Base-by-base conservation (phyloP, 2,888 invertebrate species). In the Rhamphomyia laevipes region DNA sequence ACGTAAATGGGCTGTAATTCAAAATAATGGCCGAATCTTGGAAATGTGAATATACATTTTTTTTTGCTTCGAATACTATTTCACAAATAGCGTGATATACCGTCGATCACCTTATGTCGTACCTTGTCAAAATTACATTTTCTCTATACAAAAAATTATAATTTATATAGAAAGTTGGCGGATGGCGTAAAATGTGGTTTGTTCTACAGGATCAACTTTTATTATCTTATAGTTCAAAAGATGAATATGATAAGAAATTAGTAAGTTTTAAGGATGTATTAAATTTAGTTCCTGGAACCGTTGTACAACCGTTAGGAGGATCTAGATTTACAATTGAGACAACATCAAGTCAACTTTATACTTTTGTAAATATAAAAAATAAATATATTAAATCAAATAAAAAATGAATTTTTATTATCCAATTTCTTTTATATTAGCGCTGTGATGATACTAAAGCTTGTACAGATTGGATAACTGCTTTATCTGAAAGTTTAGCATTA, bases 101-200 rank as follows among this genome's bases (percentile, higher is more conserved):
- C 21, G 47, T 37, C 15, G 15, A 21, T 38, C 38, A 38, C 21
- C 37, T 41, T 30, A 18, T 31, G 15, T 16, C 18, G 15, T 21
- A 3, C 13, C 6, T 15, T 16, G 23, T 12, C 10, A 17, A 37
- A 21, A 23, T n/a, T 37, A n/a, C 4, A 30, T 13, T 41, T 41
- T 41, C 40, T 21, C 16, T 46, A 18, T 31, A 38, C 43, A 12
- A 31, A 15, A 18, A 27, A 18, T 50, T 37, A 15, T 31, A 44
- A 45, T 51, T 45, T 45, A 30, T 43, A 18, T 40, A 64, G 64
- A 62, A 62, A 62, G 59, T 64, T 42, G 63, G 63, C 12, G 64
- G 64, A 7, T 64, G 63, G 63, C 56, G 61, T 15, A 63, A 63
- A 53, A 55, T 63, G 53, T 64, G 62, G 62, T 64, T 63, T 53